A percentile compares a stretch with the other conserved stretches of the same genome.
These are phyloP conservation scores for Sebastes alutus DNA, from an alignment of 2,797 vertebrate genomes.

Conservation along the genomic window DNA sequence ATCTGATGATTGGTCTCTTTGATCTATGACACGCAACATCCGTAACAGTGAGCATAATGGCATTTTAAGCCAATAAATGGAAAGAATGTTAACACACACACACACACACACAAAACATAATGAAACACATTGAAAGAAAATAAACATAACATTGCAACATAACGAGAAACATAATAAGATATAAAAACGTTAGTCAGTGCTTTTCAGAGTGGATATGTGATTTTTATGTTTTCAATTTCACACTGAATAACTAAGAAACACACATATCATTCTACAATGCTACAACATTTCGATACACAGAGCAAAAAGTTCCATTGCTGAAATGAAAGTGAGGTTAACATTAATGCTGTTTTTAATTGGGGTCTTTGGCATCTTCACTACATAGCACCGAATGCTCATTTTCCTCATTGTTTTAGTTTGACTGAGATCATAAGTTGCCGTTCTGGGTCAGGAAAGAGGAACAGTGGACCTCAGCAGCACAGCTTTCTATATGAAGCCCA, in stretches of 20 bases:
- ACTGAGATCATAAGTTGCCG: slow-evolving; percentile 1
- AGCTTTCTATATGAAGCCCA: slow-evolving; percentile 44
- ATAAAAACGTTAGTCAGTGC: neutral
- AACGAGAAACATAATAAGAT: neutral
- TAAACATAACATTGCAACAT: neutral
- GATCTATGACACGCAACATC: neutral
- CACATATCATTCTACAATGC: neutral
- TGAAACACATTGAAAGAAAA: neutral
- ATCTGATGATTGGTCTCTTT: slow-evolving; percentile 29
- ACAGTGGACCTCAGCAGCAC: slow-evolving; percentile 12
- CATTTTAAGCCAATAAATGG: neutral
- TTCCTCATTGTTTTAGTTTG: slow-evolving; percentile 13
- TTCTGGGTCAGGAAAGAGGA: slow-evolving; percentile 12
- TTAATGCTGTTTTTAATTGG: neutral
- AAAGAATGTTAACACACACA: slow-evolving; percentile 2
- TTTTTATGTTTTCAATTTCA: neutral
- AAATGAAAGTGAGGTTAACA: slow-evolving; percentile 14
- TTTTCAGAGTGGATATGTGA: neutral
- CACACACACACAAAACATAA: neutral
- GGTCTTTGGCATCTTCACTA: neutral
- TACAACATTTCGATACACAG: neutral
- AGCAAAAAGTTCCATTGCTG: neutral
- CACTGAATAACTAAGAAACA: neutral
- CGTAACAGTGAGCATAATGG: neutral
- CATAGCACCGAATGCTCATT: neutral